Base-by-base conservation (phyloP, 1,140 invertebrate genomes). In the Hyphantria cunea region DNA sequence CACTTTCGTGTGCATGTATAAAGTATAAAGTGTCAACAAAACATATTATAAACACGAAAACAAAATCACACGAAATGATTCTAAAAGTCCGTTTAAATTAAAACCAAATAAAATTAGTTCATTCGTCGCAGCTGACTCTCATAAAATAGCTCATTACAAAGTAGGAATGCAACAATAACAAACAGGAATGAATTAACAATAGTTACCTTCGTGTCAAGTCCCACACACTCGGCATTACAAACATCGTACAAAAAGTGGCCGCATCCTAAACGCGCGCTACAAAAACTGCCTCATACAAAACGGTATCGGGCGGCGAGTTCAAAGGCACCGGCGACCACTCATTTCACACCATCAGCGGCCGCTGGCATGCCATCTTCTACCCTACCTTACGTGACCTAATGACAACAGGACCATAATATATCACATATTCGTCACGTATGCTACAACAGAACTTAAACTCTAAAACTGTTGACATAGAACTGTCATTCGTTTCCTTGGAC, bases 161-260 rank as follows among this genome's bases (percentile, higher is more conserved):
- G 42, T 76, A 69, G 76, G 73, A 78, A 82, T 80, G 63, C 74
- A 72, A 80, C 71, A 78, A 84, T 81, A 83, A 83, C 81, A 84
- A 84, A 84, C 75, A 83, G 75, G 77, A 72, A 68, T 71, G 74
- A 76, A 77, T 81, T 75, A 82, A 89, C 84, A 86, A 89, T 86
- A 71, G 80, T 82, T 80, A 82, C 84, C 73, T 83, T 84, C 84
- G 82, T 87, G 86, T 89, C 86, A 86, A 80, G 84, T 89, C 83
- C 83, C 80, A 82, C 84, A 86, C 85, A 84, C 79, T 86, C 76
- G 84, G 78, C 75, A 86, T 87, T 86, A 89, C 80, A 89, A 86
- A 86, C 79, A 89, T 74, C 52, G 59, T 33, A 84, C 76, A 89
- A 87, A 86, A 89, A 86, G 64, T 72, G 76, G 74, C 75, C 72